Evolutionary conservation across 1,140 invertebrate genomes (phyloP).

Genomic region (Hydropsyche tenuis): DNA sequence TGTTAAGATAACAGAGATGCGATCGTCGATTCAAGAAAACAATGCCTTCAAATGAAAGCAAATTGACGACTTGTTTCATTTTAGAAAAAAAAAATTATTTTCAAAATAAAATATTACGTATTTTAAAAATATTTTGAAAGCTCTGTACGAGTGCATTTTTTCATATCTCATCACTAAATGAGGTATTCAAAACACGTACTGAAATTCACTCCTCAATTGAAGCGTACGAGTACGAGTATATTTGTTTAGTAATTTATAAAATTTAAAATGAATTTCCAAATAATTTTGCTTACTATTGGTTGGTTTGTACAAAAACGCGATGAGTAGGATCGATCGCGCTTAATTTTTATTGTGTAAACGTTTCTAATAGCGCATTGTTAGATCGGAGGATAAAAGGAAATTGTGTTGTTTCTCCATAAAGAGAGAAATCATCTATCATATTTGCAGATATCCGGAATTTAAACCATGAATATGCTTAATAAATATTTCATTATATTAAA

Average conservation of each 20-base stretch:
- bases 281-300: constrained; percentile 28
- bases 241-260: no score
- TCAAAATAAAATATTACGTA: no score
- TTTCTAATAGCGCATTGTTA: constrained; percentile 49
- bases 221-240: no score
- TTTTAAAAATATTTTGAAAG: no score
- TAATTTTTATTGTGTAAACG: constrained; percentile 48
- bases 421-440: constrained; percentile 1
- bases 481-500: no score
- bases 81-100: not conserved
- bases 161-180: no score
- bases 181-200: no score
- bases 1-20: constrained; percentile 48
- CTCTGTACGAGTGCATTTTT: no score
- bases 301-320: constrained; percentile 32
- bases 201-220: no score
- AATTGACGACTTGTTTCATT: constrained; percentile 6
- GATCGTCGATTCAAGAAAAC: constrained; percentile 36
- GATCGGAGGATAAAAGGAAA: constrained; percentile 27
- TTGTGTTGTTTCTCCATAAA: constrained; percentile 19
- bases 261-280: not conserved
- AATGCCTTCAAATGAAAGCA: constrained; percentile 28
- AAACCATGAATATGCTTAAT: no score
- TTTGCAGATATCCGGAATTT: not conserved
- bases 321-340: constrained; percentile 44